Conservation (phyloP, 1,140 invertebrate species). For the Drosophila sproati region DNA sequence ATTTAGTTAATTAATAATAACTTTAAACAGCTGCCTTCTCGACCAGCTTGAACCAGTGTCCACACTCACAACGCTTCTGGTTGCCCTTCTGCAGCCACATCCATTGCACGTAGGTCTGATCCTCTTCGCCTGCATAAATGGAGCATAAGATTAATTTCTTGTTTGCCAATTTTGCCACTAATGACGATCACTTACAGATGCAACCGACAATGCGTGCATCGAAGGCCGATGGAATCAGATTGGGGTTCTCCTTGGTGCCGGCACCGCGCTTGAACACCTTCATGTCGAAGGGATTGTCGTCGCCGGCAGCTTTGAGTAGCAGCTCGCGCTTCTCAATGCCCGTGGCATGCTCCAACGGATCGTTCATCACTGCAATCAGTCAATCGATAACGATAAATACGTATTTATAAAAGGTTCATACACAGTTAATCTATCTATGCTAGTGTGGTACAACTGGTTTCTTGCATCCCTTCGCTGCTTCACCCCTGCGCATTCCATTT, state of each 20-base stretch:
- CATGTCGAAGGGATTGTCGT: slow-evolving; percentile 96
- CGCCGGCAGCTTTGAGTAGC: slow-evolving; percentile 92
- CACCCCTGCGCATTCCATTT: background rate
- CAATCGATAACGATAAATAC: slow-evolving; percentile 17
- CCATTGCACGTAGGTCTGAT: slow-evolving; percentile 94
- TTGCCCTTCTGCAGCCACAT: slow-evolving; percentile 96
- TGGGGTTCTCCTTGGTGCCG: slow-evolving; percentile 94
- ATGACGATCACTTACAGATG: slow-evolving; percentile 90
- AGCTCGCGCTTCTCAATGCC: slow-evolving; percentile 96
- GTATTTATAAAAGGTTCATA: slow-evolving; percentile 39
- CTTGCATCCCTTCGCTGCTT: background rate
- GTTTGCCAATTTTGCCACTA: background rate
- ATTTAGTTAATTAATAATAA: slow-evolving; percentile 81
- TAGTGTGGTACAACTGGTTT: slow-evolving; percentile 3
- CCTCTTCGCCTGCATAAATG: slow-evolving; percentile 90
- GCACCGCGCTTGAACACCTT: slow-evolving; percentile 91
- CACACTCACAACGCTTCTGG: slow-evolving; percentile 96
- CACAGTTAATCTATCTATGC: background rate
- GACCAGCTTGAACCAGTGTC: slow-evolving; percentile 97
- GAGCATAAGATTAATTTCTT: background rate
- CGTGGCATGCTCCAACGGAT: slow-evolving; percentile 96
- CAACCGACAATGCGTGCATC: slow-evolving; percentile 96
- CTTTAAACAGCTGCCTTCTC: slow-evolving; percentile 89
- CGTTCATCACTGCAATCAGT: slow-evolving; percentile 88
- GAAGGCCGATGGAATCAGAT: slow-evolving; percentile 94